Evolutionary conservation across 2,113 vertebrate genomes (phyloP), one percentile per base, ranked within the genome.

Genomic region (Hemicordylus capensis): DNA sequence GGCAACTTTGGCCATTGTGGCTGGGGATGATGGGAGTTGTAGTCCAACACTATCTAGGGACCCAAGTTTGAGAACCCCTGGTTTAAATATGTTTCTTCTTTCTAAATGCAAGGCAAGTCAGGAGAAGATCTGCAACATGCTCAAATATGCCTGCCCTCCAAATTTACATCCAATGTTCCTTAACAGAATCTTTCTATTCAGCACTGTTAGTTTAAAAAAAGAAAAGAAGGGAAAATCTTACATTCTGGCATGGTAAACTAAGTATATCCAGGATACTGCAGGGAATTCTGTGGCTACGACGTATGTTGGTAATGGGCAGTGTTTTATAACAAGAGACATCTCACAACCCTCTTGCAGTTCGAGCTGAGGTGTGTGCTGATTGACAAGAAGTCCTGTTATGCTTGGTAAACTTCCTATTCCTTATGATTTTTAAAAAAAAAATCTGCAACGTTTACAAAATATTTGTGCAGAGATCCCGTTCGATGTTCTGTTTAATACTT

Each of bases 91-190:
- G n/a, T n/a, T n/a, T n/a, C n/a, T n/a, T n/a, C n/a, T n/a, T n/a
- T n/a, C n/a, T n/a, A n/a, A n/a, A n/a, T n/a, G 72, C 14, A 85
- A 72, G 63, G 59, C 19, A 79, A 89, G 39, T 58, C 84, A 87
- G 76, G 37, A 91, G 66, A 87, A 85, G 79, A 48, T 77, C 89
- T 79, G 85, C 86, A 90, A 64, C 81, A 15, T n/a, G 85, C 8
- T 1, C 48, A 42, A 61, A 9, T 48, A 26, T 48, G 39, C 22
- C 39, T 51, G 48, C 12, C 48, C 12, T 51, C 6, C 48, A 14
- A 17, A 12, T 12, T 15, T 54, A 17, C 10, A 54, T 12, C 48
- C 51, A 54, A 54, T 54, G 2, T 54, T 54, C 51, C 51, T 64
- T 64, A 64, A 64, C 63, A 11, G 31, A 10, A 12, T 31, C 28